Evolutionary conservation across 1,140 invertebrate genomes (phyloP).

Genomic region (Macrostomum lignano): DNA sequence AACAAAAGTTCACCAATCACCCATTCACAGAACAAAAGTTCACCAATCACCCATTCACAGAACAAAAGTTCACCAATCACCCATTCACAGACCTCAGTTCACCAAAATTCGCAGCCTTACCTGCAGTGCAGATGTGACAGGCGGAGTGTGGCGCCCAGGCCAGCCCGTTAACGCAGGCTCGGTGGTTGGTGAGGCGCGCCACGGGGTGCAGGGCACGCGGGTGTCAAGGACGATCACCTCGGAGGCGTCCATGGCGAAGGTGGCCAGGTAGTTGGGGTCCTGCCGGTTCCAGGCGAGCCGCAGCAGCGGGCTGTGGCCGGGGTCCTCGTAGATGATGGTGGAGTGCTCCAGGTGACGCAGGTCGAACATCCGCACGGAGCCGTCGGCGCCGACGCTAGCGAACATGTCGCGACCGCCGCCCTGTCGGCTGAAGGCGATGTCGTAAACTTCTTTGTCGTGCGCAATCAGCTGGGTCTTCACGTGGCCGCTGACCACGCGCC

Average conservation of each 20-base stretch:
- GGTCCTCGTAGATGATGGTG: conserved; percentile 96
- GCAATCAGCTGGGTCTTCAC: conserved; percentile 96
- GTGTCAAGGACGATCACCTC: conserved; percentile 96
- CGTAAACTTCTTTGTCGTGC: conserved; percentile 97
- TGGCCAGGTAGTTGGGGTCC: conserved; percentile 90
- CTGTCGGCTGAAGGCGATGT: conserved; percentile 85
- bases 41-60: too few relatives aligned
- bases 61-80: too few relatives aligned
- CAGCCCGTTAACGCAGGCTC: conserved; percentile 90
- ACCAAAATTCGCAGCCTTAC: too few relatives aligned
- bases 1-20: too few relatives aligned
- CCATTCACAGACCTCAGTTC: too few relatives aligned
- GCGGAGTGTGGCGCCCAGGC: conserved; percentile 94
- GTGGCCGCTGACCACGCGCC: conserved; percentile 58
- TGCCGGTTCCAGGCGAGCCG: conserved; percentile 95
- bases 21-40: too few relatives aligned
- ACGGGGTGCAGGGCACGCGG: conserved; percentile 87
- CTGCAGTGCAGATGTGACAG: conserved; percentile 92
- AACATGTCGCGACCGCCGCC: conserved; percentile 97
- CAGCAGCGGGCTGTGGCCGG: conserved; percentile 66
- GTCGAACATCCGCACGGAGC: conserved; percentile 95
- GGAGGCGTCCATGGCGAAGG: conserved; percentile 87
- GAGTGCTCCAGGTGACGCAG: conserved; percentile 86
- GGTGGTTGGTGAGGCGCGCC: conserved; percentile 77
- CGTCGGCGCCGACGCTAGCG: conserved; percentile 89